Conservation (phyloP, 2,797 vertebrate genomes). For the Acestrorhynchus altus region DNA sequence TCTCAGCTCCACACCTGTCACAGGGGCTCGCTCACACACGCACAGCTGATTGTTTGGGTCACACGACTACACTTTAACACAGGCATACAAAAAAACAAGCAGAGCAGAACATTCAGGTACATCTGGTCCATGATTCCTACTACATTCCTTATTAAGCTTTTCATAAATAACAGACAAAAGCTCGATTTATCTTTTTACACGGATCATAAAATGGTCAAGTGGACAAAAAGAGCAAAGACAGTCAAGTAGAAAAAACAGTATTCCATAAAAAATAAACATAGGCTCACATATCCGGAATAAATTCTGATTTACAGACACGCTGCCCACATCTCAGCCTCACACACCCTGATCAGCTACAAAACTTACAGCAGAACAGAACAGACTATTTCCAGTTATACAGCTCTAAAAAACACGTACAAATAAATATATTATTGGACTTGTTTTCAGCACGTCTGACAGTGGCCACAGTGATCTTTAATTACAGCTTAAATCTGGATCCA, state of each 20-base stretch:
- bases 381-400: slow-evolving; percentile 61
- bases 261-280: slow-evolving; percentile 2
- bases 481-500: slow-evolving; percentile 23
- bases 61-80: slow-evolving; percentile 28
- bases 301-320: neutral
- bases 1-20: too few relatives aligned
- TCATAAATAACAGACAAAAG: slow-evolving; percentile 37
- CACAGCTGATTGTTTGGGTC: slow-evolving; percentile 34
- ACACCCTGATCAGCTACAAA: slow-evolving; percentile 21
- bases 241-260: slow-evolving; percentile 39
- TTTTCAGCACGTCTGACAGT: slow-evolving; percentile 66
- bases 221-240: slow-evolving; percentile 45
- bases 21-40: too few relatives aligned
- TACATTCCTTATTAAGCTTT: slow-evolving; percentile 34
- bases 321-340: slow-evolving; percentile 4
- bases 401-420: slow-evolving; percentile 60
- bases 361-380: slow-evolving; percentile 13
- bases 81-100: slow-evolving; percentile 34
- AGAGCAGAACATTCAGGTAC: slow-evolving; percentile 38
- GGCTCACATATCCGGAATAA: neutral
- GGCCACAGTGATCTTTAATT: slow-evolving; percentile 32
- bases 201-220: slow-evolving; percentile 36
- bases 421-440: slow-evolving; percentile 46
- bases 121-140: slow-evolving; percentile 25
- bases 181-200: slow-evolving; percentile 36